Evolutionary conservation across 2,113 vertebrate genomes (phyloP).

Genomic region (Vireo altiloquus): DNA sequence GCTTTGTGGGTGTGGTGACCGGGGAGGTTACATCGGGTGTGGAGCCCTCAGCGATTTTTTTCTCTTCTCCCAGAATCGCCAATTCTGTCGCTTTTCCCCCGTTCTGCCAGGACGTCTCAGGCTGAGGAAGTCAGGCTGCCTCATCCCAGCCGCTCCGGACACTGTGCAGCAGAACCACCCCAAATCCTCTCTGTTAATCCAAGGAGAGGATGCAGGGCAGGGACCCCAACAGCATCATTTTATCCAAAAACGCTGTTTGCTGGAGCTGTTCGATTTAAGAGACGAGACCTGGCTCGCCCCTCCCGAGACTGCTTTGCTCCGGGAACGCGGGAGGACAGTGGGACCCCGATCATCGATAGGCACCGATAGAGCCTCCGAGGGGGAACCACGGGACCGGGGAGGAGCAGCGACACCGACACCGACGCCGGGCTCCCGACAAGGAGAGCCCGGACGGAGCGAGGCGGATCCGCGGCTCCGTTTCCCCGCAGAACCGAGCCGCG

Average conservation of each 20-base stretch:
- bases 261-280: not conserved
- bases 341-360: not conserved
- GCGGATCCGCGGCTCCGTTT: not conserved
- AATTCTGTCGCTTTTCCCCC: not conserved
- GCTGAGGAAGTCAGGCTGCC: not conserved
- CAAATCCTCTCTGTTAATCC: not conserved
- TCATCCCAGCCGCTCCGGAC: not conserved
- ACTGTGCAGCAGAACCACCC: not conserved
- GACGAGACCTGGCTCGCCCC: not conserved
- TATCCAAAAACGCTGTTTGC: not conserved
- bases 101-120: accelerated
- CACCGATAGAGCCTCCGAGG: accelerated
- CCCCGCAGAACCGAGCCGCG: not conserved
- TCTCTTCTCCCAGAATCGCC: not conserved
- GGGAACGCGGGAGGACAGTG: not conserved
- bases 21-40: accelerated
- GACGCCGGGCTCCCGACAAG: too few species aligned
- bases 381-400: accelerated
- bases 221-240: not conserved
- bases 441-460: not conserved
- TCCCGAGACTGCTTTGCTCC: too few species aligned
- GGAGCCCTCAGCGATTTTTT: not conserved
- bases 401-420: too few species aligned
- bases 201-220: not conserved
- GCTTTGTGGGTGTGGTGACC: accelerated